Base-by-base conservation (phyloP, 1,140 invertebrate species). In the Neuroterus valhalla region DNA sequence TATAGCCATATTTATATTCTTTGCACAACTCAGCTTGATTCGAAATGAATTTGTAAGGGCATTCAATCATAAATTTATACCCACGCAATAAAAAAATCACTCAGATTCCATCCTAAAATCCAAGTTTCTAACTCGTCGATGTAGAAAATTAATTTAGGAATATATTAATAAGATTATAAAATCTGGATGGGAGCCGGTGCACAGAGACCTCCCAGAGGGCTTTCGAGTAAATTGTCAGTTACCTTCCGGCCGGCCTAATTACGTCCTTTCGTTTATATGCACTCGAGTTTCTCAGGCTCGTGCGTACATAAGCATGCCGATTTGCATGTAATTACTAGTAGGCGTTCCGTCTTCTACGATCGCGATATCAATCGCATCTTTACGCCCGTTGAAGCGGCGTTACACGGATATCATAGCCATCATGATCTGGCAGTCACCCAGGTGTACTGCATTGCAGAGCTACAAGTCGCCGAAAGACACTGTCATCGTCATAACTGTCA, bases 291-390 rank as follows among this genome's bases (percentile, higher is more conserved):
- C 71, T 77, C 45, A 68, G 78, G 72, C 75, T 75, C 79, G 70
- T 31, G 75, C 81, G 70, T 68, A 71, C 68, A 19, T 52, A 50
- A 42, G 52, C 38, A 71, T 75, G 66, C 66, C 68, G 81, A 81
- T 85, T 85, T 82, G 83, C 82, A 82, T 83, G 74, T 68, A 79
- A 83, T 85, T 84, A 85, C 81, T 26, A 78, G 70, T 82, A 76
- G 83, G 84, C 84, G 82, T 84, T 78, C 72, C 76, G 44, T 70
- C 69, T 67, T 80, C 72, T 76, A 77, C 45, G 78, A 82, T 81
- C 76, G 72, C 74, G 82, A 85, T 85, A 74, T 82, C 76, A 84
- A 85, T 85, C 83, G 67, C 23, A 62, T 71, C 72, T 79, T 79
- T 76, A 74, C 72, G 78, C 70, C 70, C 76, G 74, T 79, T 71